Evolutionary conservation across 53 echinoderm and acorn worm genomes (phyloP), one percentile per base, ranked within the genome.

Genomic region (Zoroaster sp.): DNA sequence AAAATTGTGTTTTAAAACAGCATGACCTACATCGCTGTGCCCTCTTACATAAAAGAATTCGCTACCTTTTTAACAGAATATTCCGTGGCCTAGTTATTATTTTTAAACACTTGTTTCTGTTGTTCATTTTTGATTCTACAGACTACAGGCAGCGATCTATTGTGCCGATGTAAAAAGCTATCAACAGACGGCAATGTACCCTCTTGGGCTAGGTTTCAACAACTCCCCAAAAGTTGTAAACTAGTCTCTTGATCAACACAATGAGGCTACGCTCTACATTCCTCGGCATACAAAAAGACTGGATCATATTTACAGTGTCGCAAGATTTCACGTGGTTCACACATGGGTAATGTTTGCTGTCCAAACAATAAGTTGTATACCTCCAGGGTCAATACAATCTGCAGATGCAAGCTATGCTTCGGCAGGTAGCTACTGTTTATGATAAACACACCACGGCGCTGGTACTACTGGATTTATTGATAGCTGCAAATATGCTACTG

Each of bases 321-420:
- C 63, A 80, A 39, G 17, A 40, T 80, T 80, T 66, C 63, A 74
- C 74, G 21, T 43, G n/a, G n/a, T 74, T 42, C 74, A 80, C 66
- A 65, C 66, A 12, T 37, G 17, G 39, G n/a, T n/a, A 39, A 66
- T 59, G 63, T 63, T 80, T 80, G 80, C 66, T 80, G 28, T 80
- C 63, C 66, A 80, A 80, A 80, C 80, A 66, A 65, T 11, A 36
- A 55, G 39, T 80, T 79, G 80, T n/a, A 12, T 23, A 80, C 59
- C 65, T 80, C 59, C n/a, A 21, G 66, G 80, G 63, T 38, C 80
- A 40, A 65, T 59, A 8, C 2, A 2, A 28, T 25, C 8, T 25
- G 0, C 23, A 11, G 28, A 59, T 59, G 9, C 7, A 7, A 8
- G 10, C 9, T 25, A 6, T 55, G 25, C 21, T 23, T 14, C 25